phyloP scores from a whole-genome alignment of 2,113 vertebrate genomes.

The Cygnus atratus region DNA sequence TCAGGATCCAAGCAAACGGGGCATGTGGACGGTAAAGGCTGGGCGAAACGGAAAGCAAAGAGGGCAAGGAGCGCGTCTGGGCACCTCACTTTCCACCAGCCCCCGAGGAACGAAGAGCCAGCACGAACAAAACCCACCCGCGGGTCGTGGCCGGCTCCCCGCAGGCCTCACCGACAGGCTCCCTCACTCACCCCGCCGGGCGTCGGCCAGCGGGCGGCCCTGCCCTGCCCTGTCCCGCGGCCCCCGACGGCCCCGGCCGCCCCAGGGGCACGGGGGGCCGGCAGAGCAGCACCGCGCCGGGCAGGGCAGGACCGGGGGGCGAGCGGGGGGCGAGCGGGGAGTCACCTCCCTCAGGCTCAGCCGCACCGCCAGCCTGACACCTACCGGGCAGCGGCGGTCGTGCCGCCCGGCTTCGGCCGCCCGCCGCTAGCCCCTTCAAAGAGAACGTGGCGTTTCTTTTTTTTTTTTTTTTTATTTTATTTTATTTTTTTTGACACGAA shows the following conservation, averaged over 20 bases:
- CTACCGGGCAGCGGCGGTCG: constrained; percentile 67
- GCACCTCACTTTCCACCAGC: neutral
- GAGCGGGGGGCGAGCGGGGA: no score
- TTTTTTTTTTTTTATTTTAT: no score
- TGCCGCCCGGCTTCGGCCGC: constrained; percentile 21
- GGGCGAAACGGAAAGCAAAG: rapidly evolving
- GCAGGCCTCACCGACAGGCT: neutral
- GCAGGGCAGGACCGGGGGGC: no score
- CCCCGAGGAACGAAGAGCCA: neutral
- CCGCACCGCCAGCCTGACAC: constrained; percentile 25
- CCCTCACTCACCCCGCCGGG: neutral
- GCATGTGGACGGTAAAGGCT: neutral
- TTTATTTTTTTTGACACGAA: no score
- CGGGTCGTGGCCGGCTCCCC: neutral
- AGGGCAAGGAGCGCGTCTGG: rapidly evolving
- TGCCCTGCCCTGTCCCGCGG: no score
- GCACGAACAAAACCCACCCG: neutral
- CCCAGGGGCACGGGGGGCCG: no score
- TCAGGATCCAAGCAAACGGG: neutral
- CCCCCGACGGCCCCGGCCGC: no score
- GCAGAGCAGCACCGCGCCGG: no score
- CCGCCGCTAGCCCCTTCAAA: neutral
- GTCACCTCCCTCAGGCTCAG: no score
- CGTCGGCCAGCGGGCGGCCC: no score
- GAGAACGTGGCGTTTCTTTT: neutral